Evolutionary conservation across 2,797 vertebrate genomes (phyloP).

Genomic region (Lindbergichthys nudifrons): DNA sequence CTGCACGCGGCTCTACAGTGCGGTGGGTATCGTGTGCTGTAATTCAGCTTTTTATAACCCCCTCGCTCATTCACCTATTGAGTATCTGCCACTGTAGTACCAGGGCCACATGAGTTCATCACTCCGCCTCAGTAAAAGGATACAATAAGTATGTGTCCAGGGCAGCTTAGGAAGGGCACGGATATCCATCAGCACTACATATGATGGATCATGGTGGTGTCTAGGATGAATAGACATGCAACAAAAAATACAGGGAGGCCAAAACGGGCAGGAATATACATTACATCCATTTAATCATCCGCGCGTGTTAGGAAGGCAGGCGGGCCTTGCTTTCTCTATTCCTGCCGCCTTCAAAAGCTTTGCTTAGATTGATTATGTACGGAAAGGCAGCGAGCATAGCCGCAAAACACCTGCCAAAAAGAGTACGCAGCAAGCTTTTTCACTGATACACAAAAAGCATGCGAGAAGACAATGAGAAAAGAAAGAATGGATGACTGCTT

Average conservation of each 20-base stretch:
- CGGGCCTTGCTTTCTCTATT: constrained; percentile 63
- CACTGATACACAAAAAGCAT: constrained; percentile 59
- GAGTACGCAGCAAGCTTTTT: constrained; percentile 64
- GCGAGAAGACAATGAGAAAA: constrained; percentile 44
- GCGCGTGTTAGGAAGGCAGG: constrained; percentile 70
- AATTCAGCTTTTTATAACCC: constrained; percentile 79
- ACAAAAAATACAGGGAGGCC: constrained; percentile 81
- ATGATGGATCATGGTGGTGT: constrained; percentile 81
- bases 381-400: constrained; percentile 60
- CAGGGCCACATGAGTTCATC: constrained; percentile 77
- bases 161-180: constrained; percentile 80
- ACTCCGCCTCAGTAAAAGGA: constrained; percentile 81
- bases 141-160: constrained; percentile 85
- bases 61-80: constrained; percentile 77
- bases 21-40: constrained; percentile 72
- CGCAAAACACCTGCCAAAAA: constrained; percentile 78
- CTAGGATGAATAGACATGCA: constrained; percentile 82
- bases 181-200: constrained; percentile 80
- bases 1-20: constrained; percentile 50
- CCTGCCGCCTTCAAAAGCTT: constrained; percentile 69
- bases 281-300: constrained; percentile 86
- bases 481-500: constrained; percentile 62
- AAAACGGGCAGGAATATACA: constrained; percentile 81
- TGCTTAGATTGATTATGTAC: constrained; percentile 78
- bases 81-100: constrained; percentile 73